Evolutionary conservation across 2,888 invertebrate genomes (phyloP).

Genomic region (Scrobipalpa atriplicella): DNA sequence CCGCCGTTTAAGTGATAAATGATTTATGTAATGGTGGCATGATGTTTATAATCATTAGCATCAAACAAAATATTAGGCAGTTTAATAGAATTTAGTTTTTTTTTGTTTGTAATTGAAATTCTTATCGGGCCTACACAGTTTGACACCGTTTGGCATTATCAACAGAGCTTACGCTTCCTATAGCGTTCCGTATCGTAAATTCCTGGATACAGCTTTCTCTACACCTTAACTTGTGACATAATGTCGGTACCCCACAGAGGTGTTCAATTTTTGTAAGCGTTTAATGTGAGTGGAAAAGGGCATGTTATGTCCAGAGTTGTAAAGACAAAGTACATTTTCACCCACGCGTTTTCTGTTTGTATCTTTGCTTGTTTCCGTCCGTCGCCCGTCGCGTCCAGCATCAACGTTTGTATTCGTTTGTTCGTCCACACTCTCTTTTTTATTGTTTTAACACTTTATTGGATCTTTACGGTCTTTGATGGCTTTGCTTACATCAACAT

Average conservation of each 20-base stretch:
- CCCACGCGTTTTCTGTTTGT: conserved; percentile 34
- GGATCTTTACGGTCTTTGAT: conserved; percentile 29
- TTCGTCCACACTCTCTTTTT: conserved; percentile 36
- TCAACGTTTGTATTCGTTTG: conserved; percentile 38
- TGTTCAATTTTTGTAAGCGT: conserved; percentile 25
- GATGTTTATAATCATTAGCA: conserved; percentile 48
- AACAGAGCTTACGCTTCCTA: conserved; percentile 15
- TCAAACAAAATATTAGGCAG: conserved; percentile 44
- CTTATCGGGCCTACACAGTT: conserved; percentile 32
- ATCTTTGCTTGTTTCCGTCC: conserved; percentile 28
- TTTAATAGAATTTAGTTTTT: conserved; percentile 34
- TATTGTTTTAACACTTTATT: conserved; percentile 28
- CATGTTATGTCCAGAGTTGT: conserved; percentile 27
- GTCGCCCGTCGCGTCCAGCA: conserved; percentile 29
- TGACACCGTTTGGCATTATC: conserved; percentile 41
- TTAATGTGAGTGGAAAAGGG: conserved; percentile 22
- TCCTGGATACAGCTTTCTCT: conserved; percentile 17
- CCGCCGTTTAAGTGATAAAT: conserved; percentile 53
- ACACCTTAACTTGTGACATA: conserved; percentile 7
- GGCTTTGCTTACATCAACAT: conserved; percentile 28
- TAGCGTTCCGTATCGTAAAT: conserved; percentile 15
- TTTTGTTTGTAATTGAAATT: not conserved
- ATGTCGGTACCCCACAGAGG: conserved; percentile 23
- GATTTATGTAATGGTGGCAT: conserved; percentile 60
- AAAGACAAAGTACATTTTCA: conserved; percentile 38